A percentile compares a stretch with the other conserved stretches of the same genome.
phyloP scores from a whole-genome alignment of 2,113 vertebrate genomes.

The Haplochromis vanheusdeni region DNA sequence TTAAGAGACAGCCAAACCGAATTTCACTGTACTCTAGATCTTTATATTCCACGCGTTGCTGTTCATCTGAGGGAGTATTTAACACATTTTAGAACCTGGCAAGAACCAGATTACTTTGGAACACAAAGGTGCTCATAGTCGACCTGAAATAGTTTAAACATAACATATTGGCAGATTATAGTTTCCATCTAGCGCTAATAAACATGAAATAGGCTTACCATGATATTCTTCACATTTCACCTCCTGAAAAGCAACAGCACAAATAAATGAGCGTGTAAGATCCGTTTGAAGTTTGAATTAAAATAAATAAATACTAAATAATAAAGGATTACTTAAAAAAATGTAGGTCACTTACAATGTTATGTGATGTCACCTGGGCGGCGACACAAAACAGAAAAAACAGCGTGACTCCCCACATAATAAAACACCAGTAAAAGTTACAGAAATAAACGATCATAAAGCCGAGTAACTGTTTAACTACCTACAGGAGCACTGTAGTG shows the following conservation, averaged over 20 bases:
- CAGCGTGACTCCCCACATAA: not conserved
- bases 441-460: too few species aligned
- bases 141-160: not conserved
- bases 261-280: not conserved
- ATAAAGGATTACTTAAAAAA: not conserved
- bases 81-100: not conserved
- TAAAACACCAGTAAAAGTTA: not conserved
- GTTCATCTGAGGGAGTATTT: not conserved
- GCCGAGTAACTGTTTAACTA: not conserved
- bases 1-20: not conserved
- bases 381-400: not conserved
- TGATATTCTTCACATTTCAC: not conserved
- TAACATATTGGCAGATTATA: not conserved
- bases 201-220: not conserved
- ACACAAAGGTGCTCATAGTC: not conserved
- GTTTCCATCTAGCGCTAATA: not conserved
- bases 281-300: not conserved
- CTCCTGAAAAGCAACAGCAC: not conserved
- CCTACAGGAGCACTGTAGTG: not conserved
- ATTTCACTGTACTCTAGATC: not conserved
- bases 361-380: not conserved
- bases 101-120: not conserved
- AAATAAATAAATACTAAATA: not conserved
- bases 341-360: constrained; percentile 27
- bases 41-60: not conserved